Base-by-base conservation (phyloP, 1,140 invertebrate species). In the Drosophila punjabiensis region DNA sequence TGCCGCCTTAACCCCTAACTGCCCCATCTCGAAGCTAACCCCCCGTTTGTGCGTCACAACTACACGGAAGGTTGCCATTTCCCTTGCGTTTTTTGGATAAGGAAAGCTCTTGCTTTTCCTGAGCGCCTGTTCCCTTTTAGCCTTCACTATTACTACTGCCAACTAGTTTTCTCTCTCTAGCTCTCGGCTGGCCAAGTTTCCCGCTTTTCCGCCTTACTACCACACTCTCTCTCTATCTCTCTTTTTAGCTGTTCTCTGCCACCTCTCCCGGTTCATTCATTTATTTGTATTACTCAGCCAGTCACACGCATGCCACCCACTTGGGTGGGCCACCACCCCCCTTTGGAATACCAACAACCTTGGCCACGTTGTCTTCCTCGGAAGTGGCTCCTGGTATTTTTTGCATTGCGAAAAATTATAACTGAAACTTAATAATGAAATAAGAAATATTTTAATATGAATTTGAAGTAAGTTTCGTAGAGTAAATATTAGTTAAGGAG, bases 101-200 rank as follows among this genome's bases (percentile, higher is more conserved):
- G 37, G 61, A 33, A 68, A 77, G 66, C 53, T 47, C 52, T 84
- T 74, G 35, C 68, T 81, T 76, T 78, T 87, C 43, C 77, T 87
- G 81, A 30, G 84, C 84, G 61, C 84, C 85, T 89, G 85, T 63
- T 88, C 56, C 69, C 45, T 53, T 35, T 33, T 73, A 79, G 85
- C 75, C 86, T 90, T 90, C 85, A 90, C 81, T 89, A 89, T 79
- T 88, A 88, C 86, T 76, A 87, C 83, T 87, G 75, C 62, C 68
- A 76, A 77, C 64, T 70, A 66, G 64, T 63, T 39, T 55, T 60
- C 61, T 48, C 59, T 63, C 76, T 81, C 39, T 24, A 56, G 53
- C 35, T 62, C 56, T 61, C 41, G 47, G 32, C 35, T 39, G n/a
- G 24, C 43, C 20, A 10, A 56, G 50, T 28, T 55, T 52, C 28